A percentile compares a stretch with the other conserved stretches of the same genome.
Evolutionary conservation across 92 coral and sea anemone species (phyloP).

Genomic region (Pocillopora meandrina): DNA sequence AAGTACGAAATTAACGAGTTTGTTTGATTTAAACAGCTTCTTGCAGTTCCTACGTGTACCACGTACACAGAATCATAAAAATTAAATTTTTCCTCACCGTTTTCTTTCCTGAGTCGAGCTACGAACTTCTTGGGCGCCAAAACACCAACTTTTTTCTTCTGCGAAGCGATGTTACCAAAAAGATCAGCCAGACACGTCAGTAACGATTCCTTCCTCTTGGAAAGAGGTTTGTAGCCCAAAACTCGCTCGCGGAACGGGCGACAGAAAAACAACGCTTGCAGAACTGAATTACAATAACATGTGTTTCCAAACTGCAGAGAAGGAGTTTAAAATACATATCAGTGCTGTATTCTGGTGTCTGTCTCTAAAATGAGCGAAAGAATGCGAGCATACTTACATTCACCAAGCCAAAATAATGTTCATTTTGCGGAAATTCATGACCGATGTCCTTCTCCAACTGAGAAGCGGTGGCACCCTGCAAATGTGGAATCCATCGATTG

Average conservation of each 20-base stretch:
- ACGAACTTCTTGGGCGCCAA: constrained; percentile 98
- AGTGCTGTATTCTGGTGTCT: neutral
- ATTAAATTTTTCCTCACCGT: constrained; percentile 59
- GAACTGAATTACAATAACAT: constrained; percentile 96
- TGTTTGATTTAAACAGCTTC: too few relatives aligned
- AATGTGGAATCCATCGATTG: neutral
- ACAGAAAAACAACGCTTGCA: constrained; percentile 97
- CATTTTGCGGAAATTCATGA: constrained; percentile 98
- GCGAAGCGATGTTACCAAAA: constrained; percentile 92
- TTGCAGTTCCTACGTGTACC: neutral
- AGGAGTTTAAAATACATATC: neutral
- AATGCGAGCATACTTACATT: constrained; percentile 70
- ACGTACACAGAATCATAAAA: neutral
- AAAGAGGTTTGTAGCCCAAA: constrained; percentile 88
- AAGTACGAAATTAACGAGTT: too few relatives aligned
- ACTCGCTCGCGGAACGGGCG: constrained; percentile 96
- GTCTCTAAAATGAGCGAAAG: neutral
- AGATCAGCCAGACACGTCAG: constrained; percentile 95
- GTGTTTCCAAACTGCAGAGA: constrained; percentile 93
- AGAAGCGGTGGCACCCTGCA: constrained; percentile 95
- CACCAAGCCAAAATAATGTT: constrained; percentile 97
- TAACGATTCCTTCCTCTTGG: constrained; percentile 91
- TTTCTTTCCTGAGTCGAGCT: constrained; percentile 94
- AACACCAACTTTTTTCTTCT: constrained; percentile 97
- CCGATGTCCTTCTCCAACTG: constrained; percentile 99